phyloP scores from a whole-genome alignment of 2,888 invertebrate species.

The Stenchaetothrips biformis region DNA sequence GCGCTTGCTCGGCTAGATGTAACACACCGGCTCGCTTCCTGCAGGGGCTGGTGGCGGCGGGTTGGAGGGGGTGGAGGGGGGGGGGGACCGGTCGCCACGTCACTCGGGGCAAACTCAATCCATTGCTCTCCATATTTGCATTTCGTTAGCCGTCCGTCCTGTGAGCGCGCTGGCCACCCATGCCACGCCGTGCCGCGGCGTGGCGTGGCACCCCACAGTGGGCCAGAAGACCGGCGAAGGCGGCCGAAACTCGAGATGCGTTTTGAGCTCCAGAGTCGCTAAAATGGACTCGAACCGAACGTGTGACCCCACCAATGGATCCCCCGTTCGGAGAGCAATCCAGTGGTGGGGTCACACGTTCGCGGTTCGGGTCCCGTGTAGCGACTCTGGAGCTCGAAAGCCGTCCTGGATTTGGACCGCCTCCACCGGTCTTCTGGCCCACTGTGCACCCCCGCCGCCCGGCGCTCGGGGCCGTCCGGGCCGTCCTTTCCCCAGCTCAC shows the following conservation, averaged over 20 bases:
- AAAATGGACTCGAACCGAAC: too few species aligned
- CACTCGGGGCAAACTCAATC: conserved; percentile 20
- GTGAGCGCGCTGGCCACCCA: not conserved
- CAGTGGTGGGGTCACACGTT: too few species aligned
- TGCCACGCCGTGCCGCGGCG: not conserved
- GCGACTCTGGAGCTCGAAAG: too few species aligned
- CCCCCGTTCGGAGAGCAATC: too few species aligned
- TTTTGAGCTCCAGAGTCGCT: too few species aligned
- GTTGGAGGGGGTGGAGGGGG: not conserved
- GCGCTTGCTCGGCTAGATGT: not conserved
- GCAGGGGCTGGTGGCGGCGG: not conserved
- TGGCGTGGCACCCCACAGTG: not conserved
- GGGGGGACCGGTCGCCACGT: not conserved
- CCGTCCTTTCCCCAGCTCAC: not conserved
- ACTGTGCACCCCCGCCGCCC: not conserved
- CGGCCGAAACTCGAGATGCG: too few species aligned
- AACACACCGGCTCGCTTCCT: not conserved
- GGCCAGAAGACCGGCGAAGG: too few species aligned
- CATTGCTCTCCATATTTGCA: conserved; percentile 24
- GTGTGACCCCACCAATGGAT: too few species aligned
- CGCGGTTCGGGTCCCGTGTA: too few species aligned
- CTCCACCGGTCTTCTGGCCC: too few species aligned
- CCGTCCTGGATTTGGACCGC: too few species aligned
- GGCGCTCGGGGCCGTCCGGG: too few species aligned
- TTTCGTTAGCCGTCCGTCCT: conserved; percentile 16